These are phyloP conservation scores for Drosophila paracracens DNA, from an alignment of 2,888 invertebrate species.

Conservation along the genomic window DNA sequence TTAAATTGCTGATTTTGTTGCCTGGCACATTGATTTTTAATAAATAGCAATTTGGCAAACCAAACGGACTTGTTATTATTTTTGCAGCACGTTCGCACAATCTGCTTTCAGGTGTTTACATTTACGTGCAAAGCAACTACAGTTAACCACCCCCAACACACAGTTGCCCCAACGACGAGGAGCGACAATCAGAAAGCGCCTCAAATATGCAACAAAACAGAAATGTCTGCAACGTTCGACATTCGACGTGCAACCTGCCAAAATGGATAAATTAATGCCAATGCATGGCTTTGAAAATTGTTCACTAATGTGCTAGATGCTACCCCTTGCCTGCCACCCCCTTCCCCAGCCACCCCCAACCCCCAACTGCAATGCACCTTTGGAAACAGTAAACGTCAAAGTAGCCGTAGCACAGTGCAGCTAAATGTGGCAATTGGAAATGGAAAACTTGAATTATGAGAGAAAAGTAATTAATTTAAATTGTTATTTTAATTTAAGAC, in stretches of 20 bases:
- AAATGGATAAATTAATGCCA: slow-evolving; percentile 51
- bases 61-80: slow-evolving; percentile 67
- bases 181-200: slow-evolving; percentile 33
- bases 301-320: slow-evolving; percentile 42
- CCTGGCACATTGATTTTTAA: slow-evolving; percentile 75
- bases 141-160: neutral
- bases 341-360: neutral
- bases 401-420: slow-evolving; percentile 9
- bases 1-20: slow-evolving; percentile 77
- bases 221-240: slow-evolving; percentile 13
- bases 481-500: neutral
- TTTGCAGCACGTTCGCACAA: slow-evolving; percentile 51
- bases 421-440: neutral
- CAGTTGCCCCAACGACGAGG: neutral
- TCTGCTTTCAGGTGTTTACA: slow-evolving; percentile 56
- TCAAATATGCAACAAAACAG: slow-evolving; percentile 67
- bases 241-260: slow-evolving; percentile 23
- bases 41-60: slow-evolving; percentile 76
- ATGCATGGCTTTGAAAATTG: slow-evolving; percentile 22
- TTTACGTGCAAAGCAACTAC: slow-evolving; percentile 13
- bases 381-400: slow-evolving; percentile 6
- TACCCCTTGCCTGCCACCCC: slow-evolving; percentile 4
- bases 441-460: neutral
- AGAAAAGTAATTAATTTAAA: neutral
- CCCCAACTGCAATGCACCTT: neutral